Percentiles rank a stretch among this genome's conserved stretches.
Conservation (phyloP, 2,797 vertebrate genomes). For the Scarus forsteni region DNA sequence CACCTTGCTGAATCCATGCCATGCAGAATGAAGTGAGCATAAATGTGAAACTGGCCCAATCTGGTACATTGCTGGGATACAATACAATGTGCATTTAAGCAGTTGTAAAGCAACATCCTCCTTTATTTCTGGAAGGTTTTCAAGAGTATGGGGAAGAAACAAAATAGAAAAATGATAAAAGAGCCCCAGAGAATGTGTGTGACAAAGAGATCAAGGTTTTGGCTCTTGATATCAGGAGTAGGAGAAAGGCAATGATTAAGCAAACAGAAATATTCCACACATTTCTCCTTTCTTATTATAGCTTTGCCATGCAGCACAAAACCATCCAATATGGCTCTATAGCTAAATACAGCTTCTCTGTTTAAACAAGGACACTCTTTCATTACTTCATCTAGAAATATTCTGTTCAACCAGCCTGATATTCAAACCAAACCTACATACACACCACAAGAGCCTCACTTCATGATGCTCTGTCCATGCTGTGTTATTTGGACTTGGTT, state of each 20-base stretch:
- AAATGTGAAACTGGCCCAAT: no score
- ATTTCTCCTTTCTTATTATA: constrained; percentile 44
- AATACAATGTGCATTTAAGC: no score
- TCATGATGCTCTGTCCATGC: background rate
- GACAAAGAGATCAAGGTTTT: constrained; percentile 19
- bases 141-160: background rate
- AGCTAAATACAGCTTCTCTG: constrained; percentile 46
- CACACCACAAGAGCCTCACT: background rate
- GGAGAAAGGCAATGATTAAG: constrained; percentile 33
- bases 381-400: constrained; percentile 52
- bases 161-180: background rate
- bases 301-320: constrained; percentile 3
- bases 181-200: background rate
- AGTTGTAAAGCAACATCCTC: background rate
- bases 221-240: constrained; percentile 22
- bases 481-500: background rate
- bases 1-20: no score
- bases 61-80: no score
- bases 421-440: constrained; percentile 23
- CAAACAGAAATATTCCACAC: constrained; percentile 45
- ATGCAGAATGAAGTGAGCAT: no score
- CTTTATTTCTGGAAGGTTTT: background rate
- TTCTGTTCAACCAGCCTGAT: constrained; percentile 18
- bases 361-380: constrained; percentile 54
- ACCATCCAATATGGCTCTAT: constrained; percentile 26